These are phyloP conservation scores for Leucozona laternaria DNA, from an alignment of 2,888 invertebrate genomes.

Conservation along the genomic window DNA sequence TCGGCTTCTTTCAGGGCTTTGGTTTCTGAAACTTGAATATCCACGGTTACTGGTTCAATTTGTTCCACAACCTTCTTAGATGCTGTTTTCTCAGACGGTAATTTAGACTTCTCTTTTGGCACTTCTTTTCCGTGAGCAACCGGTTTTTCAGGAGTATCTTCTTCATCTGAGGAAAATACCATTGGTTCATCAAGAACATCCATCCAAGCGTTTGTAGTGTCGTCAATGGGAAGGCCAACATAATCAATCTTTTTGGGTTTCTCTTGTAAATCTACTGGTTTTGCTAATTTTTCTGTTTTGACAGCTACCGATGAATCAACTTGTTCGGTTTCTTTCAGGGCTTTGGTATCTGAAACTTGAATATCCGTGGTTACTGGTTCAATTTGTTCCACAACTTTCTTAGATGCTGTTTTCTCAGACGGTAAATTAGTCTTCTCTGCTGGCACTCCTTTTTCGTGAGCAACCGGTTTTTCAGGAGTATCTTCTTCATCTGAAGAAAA, in stretches of 20 bases:
- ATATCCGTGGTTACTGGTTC: background rate
- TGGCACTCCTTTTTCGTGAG: constrained; percentile 68
- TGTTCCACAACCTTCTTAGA: background rate
- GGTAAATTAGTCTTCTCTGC: background rate
- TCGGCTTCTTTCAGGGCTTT: background rate
- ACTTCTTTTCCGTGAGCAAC: constrained; percentile 29
- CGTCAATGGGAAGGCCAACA: constrained; percentile 77
- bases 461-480: background rate
- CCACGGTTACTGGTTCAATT: background rate
- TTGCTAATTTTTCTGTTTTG: background rate
- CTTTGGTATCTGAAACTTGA: background rate
- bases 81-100: constrained; percentile 72
- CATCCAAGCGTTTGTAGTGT: constrained; percentile 78
- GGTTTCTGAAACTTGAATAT: background rate
- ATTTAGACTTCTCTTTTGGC: constrained; percentile 62
- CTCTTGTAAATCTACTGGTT: background rate
- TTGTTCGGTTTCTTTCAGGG: background rate
- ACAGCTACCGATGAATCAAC: background rate
- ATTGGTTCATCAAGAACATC: constrained; percentile 79
- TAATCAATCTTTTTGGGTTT: constrained; percentile 56
- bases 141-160: background rate
- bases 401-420: background rate
- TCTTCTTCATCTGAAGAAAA: constrained; percentile 75
- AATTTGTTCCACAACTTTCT: constrained; percentile 10
- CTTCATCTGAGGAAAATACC: constrained; percentile 77